Conservation (phyloP, 1,140 invertebrate genomes). For the Papilio glaucus region DNA sequence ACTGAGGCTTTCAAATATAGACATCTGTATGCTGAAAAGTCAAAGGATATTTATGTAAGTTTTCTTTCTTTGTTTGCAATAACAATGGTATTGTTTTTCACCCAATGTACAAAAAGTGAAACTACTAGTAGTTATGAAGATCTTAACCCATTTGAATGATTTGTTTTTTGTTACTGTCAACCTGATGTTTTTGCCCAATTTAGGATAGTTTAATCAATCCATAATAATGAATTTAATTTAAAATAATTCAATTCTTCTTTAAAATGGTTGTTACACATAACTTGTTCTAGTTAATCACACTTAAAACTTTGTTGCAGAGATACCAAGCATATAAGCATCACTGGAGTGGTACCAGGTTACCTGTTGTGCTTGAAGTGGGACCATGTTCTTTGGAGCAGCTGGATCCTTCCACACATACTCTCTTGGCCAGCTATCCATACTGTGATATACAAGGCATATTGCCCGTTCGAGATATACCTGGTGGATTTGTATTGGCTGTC, state of each 20-base stretch:
- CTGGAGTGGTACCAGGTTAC: slow-evolving; percentile 95
- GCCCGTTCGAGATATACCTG: slow-evolving; percentile 87
- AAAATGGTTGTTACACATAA: neutral
- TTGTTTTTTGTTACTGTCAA: too few relatives aligned
- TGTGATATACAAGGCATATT: slow-evolving; percentile 86
- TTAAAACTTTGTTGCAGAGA: slow-evolving; percentile 85
- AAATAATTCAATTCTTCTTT: neutral
- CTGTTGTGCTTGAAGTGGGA: slow-evolving; percentile 94
- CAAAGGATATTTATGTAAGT: slow-evolving; percentile 89
- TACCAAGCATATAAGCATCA: slow-evolving; percentile 97
- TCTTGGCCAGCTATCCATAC: slow-evolving; percentile 95
- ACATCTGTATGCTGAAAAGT: slow-evolving; percentile 90
- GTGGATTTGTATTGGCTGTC: slow-evolving; percentile 94
- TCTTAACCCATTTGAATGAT: too few relatives aligned
- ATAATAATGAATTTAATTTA: neutral
- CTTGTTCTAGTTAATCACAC: neutral
- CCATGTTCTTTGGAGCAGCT: slow-evolving; percentile 95
- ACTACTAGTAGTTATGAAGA: slow-evolving; percentile 3
- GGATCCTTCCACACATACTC: slow-evolving; percentile 91
- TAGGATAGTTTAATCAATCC: too few relatives aligned
- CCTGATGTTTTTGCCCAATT: too few relatives aligned
- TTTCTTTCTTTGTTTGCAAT: neutral
- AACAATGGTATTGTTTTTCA: too few relatives aligned
- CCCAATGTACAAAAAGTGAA: slow-evolving; percentile 1
- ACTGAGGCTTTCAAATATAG: slow-evolving; percentile 94